Conservation (phyloP, 2,888 invertebrate genomes). For the Melitaea athalia region DNA sequence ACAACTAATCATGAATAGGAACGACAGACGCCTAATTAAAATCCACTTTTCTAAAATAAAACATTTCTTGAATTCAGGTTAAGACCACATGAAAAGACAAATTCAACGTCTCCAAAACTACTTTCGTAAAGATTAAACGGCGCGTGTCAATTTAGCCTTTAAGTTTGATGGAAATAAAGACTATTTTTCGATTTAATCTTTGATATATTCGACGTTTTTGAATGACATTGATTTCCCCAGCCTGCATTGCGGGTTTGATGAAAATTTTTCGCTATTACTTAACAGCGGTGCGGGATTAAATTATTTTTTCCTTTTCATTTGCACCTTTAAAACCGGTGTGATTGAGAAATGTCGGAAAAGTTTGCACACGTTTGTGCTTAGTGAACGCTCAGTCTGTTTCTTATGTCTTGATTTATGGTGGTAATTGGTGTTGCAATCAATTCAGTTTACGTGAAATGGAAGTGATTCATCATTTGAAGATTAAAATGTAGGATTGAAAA, state of each 20-base stretch:
- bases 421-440: neutral
- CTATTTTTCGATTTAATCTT: slow-evolving; percentile 14
- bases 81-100: neutral
- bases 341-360: neutral
- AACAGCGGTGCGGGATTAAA: slow-evolving; percentile 3
- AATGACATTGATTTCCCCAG: slow-evolving; percentile 38
- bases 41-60: too few species aligned
- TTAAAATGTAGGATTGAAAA: too few species aligned
- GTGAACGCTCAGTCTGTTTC: neutral
- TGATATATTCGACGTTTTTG: slow-evolving; percentile 23
- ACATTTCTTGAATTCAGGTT: too few species aligned
- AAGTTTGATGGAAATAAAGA: slow-evolving; percentile 6
- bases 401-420: neutral
- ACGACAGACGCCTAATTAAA: too few species aligned
- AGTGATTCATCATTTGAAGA: neutral
- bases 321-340: neutral
- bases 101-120: neutral
- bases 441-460: neutral
- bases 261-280: slow-evolving; percentile 12
- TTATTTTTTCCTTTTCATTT: neutral
- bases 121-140: neutral
- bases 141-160: slow-evolving; percentile 10
- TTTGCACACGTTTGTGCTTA: neutral
- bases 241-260: slow-evolving; percentile 36
- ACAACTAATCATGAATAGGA: too few species aligned